Evolutionary conservation across 2,888 invertebrate genomes (phyloP).

Genomic region (Nyleta sp.): DNA sequence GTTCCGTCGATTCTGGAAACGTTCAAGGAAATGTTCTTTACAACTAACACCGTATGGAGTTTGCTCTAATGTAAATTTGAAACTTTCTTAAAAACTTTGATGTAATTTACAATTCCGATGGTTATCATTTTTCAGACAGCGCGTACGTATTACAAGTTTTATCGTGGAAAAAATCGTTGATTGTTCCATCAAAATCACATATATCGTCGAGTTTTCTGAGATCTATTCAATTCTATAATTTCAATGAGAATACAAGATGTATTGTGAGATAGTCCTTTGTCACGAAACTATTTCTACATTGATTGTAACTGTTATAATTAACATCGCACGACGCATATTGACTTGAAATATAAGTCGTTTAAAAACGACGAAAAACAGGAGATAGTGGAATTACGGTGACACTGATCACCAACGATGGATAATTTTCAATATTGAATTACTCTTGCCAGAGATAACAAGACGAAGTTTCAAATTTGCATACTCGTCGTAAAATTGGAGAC

Average conservation of each 20-base stretch:
- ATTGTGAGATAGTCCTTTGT: constrained; percentile 3
- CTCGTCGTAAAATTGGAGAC: background rate
- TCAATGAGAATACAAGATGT: constrained; percentile 1
- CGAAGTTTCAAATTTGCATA: constrained; percentile 5
- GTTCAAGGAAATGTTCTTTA: constrained; percentile 46
- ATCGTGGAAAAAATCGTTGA: background rate
- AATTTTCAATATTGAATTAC: background rate
- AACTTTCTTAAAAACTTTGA: constrained; percentile 26
- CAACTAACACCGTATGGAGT: constrained; percentile 37
- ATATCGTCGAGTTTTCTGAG: background rate
- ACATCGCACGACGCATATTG: background rate
- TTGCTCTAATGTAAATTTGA: constrained; percentile 31
- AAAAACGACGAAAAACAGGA: background rate
- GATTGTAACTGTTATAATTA: constrained; percentile 1
- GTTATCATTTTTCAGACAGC: constrained; percentile 19
- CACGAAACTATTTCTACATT: constrained; percentile 21
- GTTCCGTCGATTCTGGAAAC: constrained; percentile 40
- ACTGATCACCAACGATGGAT: background rate
- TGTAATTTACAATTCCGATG: constrained; percentile 18
- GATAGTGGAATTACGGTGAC: background rate
- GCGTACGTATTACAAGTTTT: background rate
- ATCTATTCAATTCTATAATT: background rate
- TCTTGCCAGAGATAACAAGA: background rate
- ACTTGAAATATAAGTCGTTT: background rate
- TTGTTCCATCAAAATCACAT: constrained; percentile 3